Base-by-base conservation (phyloP, 2,113 vertebrate species). In the Syngnathus scovelli region DNA sequence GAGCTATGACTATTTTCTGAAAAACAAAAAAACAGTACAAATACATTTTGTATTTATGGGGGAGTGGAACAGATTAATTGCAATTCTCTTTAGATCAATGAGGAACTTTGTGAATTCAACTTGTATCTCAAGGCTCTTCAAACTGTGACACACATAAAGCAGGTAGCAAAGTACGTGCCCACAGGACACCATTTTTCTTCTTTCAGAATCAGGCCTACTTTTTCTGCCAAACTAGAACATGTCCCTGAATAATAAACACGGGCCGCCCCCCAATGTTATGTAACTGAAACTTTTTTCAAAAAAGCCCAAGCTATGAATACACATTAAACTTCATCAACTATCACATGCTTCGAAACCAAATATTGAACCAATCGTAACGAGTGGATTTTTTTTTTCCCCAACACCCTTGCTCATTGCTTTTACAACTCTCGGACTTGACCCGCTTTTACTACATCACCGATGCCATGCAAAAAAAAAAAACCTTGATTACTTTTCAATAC, bases 401-500 rank as follows among this genome's bases (percentile, higher is more conserved):
- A 77, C 70, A 71, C 75, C 75, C 74, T 89, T 86, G 79, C 81
- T 87, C 84, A 88, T 89, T 87, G 81, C 88, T 89, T 91, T 90
- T 90, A 86, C 72, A 72, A 83, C 77, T 87, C 77, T 77, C 69
- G 83, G 82, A 84, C 85, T 88, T 87, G 85, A 89, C 89, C 83
- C 88, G 84, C 78, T 90, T 62, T 90, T 90, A 77, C 84, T 86
- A 87, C 86, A 88, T 81, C 86, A 75, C 84, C 85, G 89, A 83
- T 76, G 89, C 88, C 82, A 83, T 73, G 72, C 15, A 38, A 60
- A 19, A 51, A 19, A 21, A n/a, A 51, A 51, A 51, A 9, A 9
- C 1, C 19, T 11, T 83, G 88, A 89, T 90, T 78, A 81, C 85
- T 90, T 90, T 86, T 84, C 87, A 88, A 89, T 91, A 89, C 91